Percentiles rank a stretch among this genome's conserved stretches.
phyloP scores from a whole-genome alignment of 2,888 invertebrate species.

The Odontothrips loti region DNA sequence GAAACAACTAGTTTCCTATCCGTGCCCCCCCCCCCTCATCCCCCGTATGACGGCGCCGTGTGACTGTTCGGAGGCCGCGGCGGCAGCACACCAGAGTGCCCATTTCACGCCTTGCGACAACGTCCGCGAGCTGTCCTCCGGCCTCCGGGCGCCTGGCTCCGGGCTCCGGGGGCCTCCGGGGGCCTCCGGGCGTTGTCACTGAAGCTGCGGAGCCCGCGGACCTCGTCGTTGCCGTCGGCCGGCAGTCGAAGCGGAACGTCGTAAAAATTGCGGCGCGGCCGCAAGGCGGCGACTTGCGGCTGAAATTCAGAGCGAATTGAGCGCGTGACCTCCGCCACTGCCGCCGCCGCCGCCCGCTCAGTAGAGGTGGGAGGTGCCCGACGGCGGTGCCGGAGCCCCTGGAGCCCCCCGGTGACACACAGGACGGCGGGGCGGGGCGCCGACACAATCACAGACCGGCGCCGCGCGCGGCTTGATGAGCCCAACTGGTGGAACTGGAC shows the following conservation, averaged over 20 bases:
- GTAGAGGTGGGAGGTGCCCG: too few relatives aligned
- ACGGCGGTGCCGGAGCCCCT: neutral
- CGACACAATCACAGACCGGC: neutral
- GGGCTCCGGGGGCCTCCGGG: too few relatives aligned
- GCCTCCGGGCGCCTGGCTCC: too few relatives aligned
- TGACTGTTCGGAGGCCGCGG: neutral
- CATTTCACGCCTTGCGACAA: too few relatives aligned
- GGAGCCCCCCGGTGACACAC: neutral
- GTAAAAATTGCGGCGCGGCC: neutral
- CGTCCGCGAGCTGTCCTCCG: too few relatives aligned
- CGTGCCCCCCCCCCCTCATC: neutral
- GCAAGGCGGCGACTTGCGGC: too few relatives aligned
- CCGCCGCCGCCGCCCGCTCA: neutral
- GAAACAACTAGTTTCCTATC: neutral
- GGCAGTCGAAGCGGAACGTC: neutral
- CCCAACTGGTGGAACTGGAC: neutral
- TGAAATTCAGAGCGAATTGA: too few relatives aligned
- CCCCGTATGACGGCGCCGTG: neutral
- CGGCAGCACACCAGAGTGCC: too few relatives aligned
- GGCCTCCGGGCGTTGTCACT: too few relatives aligned
- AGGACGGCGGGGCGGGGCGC: slow-evolving; percentile 9
- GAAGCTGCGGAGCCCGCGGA: neutral
- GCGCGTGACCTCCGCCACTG: too few relatives aligned
- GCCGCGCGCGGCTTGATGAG: neutral
- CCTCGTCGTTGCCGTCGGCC: neutral